phyloP scores from a whole-genome alignment of 2,797 vertebrate genomes.

The Sorex maritimensis region DNA sequence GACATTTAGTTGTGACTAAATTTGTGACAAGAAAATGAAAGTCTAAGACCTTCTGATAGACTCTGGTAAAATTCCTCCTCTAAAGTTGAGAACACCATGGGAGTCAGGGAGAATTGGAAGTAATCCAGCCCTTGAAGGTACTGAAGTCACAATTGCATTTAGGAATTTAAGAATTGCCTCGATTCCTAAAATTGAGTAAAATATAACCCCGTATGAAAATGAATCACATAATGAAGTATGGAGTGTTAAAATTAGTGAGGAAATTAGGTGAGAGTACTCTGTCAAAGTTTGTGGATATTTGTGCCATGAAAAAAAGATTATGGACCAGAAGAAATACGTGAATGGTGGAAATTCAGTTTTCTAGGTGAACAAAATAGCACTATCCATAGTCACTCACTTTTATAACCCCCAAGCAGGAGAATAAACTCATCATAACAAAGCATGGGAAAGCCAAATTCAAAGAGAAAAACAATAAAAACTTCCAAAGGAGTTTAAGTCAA shows the following conservation, averaged over 20 bases:
- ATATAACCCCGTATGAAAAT: conserved; percentile 8
- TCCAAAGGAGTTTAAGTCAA: neutral
- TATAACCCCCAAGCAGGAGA: neutral
- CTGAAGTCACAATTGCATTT: neutral
- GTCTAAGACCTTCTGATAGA: neutral
- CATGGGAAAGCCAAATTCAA: neutral
- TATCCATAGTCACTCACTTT: neutral
- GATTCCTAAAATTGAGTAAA: conserved; percentile 16
- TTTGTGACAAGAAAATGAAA: neutral
- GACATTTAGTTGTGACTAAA: neutral
- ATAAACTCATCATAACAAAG: neutral
- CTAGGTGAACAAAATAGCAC: neutral
- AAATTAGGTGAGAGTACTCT: neutral
- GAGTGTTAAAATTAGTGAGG: conserved; percentile 12
- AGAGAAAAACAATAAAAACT: neutral
- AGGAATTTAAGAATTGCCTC: neutral
- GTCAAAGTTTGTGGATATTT: neutral
- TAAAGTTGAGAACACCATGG: neutral
- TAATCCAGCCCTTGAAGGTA: neutral
- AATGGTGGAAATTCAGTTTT: neutral
- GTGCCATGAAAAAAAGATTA: neutral
- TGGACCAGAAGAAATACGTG: neutral
- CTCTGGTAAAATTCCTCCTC: neutral
- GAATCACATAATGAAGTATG: neutral
- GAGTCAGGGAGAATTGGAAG: neutral